Evolutionary conservation across 2,888 invertebrate species (phyloP).

Genomic region (Stratiomys singularior): DNA sequence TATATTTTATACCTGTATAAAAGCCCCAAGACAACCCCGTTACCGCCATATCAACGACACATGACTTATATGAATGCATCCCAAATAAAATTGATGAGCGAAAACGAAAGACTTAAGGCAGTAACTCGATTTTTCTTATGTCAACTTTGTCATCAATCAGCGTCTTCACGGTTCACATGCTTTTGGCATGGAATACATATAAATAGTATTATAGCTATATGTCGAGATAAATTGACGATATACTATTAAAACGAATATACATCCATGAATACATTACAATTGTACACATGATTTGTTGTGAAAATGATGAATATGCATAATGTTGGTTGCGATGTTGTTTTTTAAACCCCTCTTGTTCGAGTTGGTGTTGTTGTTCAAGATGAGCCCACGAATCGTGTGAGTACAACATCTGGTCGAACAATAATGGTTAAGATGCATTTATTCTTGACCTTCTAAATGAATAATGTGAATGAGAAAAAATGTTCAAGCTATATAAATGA

Average conservation of each 20-base stretch:
- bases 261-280: background rate
- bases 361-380: background rate
- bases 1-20: no score
- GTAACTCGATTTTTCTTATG: conserved; percentile 45
- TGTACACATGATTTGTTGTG: conserved; percentile 40
- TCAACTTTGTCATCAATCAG: conserved; percentile 43
- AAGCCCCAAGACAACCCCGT: background rate
- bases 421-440: background rate
- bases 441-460: conserved; percentile 34
- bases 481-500: conserved; percentile 9
- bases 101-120: conserved; percentile 46
- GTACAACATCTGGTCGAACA: background rate
- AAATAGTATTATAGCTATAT: background rate
- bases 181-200: background rate
- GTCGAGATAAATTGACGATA: conserved; percentile 29
- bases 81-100: conserved; percentile 19
- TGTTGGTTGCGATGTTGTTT: background rate
- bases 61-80: background rate
- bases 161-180: conserved; percentile 17
- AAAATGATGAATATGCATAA: conserved; percentile 37
- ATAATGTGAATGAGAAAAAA: conserved; percentile 28
- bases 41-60: background rate
- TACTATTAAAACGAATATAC: conserved; percentile 13
- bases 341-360: no score
- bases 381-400: background rate